These are phyloP conservation scores for Atherix ibis DNA, from an alignment of 2,888 invertebrate species.

Conservation along the genomic window DNA sequence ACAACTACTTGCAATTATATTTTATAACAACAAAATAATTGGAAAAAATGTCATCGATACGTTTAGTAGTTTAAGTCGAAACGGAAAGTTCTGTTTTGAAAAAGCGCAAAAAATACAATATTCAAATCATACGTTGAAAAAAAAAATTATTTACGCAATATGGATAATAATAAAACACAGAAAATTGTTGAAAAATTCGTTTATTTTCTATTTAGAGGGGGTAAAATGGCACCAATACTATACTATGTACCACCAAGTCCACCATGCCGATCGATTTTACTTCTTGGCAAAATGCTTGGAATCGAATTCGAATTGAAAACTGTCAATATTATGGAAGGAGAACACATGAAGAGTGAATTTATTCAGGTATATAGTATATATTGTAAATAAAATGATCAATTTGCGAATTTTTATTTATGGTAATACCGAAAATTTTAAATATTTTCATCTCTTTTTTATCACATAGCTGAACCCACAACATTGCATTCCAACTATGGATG, in stretches of 20 bases:
- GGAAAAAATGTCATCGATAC: too few species aligned
- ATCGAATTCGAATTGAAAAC: conserved; percentile 42
- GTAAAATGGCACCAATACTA: conserved; percentile 31
- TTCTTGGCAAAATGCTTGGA: conserved; percentile 42
- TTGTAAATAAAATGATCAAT: conserved; percentile 1
- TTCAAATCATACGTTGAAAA: not conserved
- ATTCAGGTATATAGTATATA: conserved; percentile 35
- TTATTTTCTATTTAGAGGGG: conserved; percentile 30
- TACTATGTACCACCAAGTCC: conserved; percentile 44
- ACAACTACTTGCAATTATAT: too few species aligned
- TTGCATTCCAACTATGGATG: conserved; percentile 40
- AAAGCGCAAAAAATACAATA: too few species aligned
- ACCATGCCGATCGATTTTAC: conserved; percentile 40
- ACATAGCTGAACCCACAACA: conserved; percentile 39
- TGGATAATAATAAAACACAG: conserved; percentile 24
- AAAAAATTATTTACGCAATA: conserved; percentile 7
- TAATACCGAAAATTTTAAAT: too few species aligned
- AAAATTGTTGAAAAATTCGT: conserved; percentile 33
- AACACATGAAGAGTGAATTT: conserved; percentile 44
- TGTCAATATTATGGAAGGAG: conserved; percentile 38
- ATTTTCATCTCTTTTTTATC: conserved; percentile 5
- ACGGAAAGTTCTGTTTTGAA: too few species aligned
- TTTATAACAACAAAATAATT: too few species aligned
- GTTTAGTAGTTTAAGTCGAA: too few species aligned
- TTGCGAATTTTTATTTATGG: too few species aligned